These are phyloP conservation scores for Meriones psammophilus DNA, from an alignment of 2,797 vertebrate species.

Conservation along the genomic window DNA sequence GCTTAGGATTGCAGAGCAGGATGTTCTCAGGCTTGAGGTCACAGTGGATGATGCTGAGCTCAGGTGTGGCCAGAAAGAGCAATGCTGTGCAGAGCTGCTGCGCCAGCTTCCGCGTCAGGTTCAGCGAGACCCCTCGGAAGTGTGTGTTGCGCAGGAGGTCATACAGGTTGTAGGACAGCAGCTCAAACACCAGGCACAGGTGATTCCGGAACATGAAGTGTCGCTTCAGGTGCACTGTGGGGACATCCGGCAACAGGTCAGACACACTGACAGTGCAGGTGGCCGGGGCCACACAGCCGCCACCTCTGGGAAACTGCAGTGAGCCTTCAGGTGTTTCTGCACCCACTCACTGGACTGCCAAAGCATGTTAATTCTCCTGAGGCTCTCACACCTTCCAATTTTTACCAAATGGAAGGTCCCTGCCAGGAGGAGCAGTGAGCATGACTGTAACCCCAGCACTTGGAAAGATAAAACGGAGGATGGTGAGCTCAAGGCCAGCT, in stretches of 20 bases:
- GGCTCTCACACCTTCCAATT: conserved; percentile 22
- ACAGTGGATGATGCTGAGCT: conserved; percentile 97
- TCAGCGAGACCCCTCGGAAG: conserved; percentile 96
- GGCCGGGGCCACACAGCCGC: background rate
- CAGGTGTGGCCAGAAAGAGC: conserved; percentile 95
- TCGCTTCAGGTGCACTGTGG: conserved; percentile 95
- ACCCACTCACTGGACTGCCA: background rate
- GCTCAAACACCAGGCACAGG: conserved; percentile 97
- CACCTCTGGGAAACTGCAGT: background rate
- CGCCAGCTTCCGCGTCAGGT: conserved; percentile 96
- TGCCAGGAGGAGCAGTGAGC: background rate
- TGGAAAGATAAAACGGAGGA: background rate
- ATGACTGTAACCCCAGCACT: background rate
- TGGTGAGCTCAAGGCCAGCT: background rate
- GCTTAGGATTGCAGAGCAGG: conserved; percentile 96
- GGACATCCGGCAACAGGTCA: no score
- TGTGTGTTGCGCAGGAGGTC: conserved; percentile 96
- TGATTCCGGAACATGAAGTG: conserved; percentile 99
- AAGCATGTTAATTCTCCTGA: background rate
- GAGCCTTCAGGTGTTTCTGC: background rate
- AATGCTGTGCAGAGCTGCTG: conserved; percentile 97
- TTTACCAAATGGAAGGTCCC: conserved; percentile 42
- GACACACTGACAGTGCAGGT: background rate
- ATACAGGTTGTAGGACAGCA: conserved; percentile 96
- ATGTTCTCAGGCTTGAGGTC: conserved; percentile 98